Evolutionary conservation across 2,113 vertebrate genomes (phyloP), one percentile per base, ranked within the genome.

Genomic region (Aptenodytes forsteri): DNA sequence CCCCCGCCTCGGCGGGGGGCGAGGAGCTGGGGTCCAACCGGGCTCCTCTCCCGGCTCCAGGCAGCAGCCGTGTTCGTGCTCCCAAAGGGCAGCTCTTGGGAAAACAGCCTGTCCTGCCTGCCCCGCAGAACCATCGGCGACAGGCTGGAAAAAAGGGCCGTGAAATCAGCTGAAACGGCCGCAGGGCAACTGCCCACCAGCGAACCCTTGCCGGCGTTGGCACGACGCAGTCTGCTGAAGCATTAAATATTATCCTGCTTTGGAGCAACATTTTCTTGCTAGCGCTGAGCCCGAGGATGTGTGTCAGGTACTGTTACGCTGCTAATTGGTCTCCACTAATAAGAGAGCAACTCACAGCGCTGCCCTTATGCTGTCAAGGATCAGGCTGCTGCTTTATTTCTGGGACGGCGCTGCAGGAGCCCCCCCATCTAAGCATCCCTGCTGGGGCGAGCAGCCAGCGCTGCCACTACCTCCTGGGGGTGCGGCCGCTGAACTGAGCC

Each of bases 1-100:
- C n/a, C n/a, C n/a, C n/a, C n/a, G n/a, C n/a, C 40, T 30, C 17
- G 2, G 0, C 1, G 0, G 12, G n/a, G 56, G 1, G 7, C 1
- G 3, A 38, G 82, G 82, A 42, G 52, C 36, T 27, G 87, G 52
- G 58, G 21, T 81, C 64, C 52, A 11, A 52, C 27, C 0, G 6
- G n/a, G 15, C 22, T 89, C 52, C 69, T 13, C 25, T 70, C 49
- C 58, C 0, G 7, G 36, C 64, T 46, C 65, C 50, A 2, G 34
- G 38, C 42, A 61, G 77, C 38, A 9, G 38, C 49, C 2, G 3
- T 2, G 34, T 46, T 19, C 12, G 1, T 29, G 52, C 12, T 59
- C 42, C 52, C 1, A 1, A 22, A 25, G 42, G 72, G 26, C 40
- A 62, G 30, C 18, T 49, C 34, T 67, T 22, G 69, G 81, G 62